phyloP scores from a whole-genome alignment of 2,888 invertebrate genomes.

The Atethmia centrago region DNA sequence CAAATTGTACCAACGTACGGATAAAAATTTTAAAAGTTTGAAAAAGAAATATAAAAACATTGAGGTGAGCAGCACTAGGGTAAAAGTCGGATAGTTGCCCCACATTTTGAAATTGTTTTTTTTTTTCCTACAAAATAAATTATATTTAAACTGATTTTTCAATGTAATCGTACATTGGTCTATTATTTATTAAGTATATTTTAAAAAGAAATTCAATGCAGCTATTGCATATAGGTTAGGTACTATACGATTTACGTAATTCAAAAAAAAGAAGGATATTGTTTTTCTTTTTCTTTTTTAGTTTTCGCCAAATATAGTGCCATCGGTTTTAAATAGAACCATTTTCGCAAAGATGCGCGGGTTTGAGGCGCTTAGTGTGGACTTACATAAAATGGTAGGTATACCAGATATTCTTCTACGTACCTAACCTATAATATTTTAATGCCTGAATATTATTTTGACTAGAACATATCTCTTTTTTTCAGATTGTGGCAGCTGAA shows the following conservation, averaged over 20 bases:
- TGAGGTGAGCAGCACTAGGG: conserved; percentile 59
- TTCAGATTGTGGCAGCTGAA: conserved; percentile 53
- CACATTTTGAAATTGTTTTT: too few species aligned
- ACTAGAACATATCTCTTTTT: background rate
- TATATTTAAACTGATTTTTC: too few species aligned
- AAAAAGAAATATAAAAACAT: conserved; percentile 57
- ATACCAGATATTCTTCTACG: background rate
- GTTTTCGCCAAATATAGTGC: conserved; percentile 1
- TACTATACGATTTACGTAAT: too few species aligned
- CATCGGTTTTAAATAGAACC: background rate
- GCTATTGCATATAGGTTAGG: too few species aligned
- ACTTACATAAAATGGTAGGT: conserved; percentile 46
- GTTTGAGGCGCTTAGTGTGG: conserved; percentile 29
- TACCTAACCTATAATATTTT: background rate
- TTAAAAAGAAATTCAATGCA: too few species aligned
- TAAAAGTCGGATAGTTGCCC: too few species aligned
- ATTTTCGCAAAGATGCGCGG: conserved; percentile 10
- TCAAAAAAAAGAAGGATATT: background rate
- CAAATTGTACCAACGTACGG: conserved; percentile 70
- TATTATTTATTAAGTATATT: too few species aligned
- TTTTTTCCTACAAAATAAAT: too few species aligned
- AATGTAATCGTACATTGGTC: too few species aligned
- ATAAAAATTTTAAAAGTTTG: conserved; percentile 66
- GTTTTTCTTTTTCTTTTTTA: conserved; percentile 18
- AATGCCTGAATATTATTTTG: background rate